Evolutionary conservation across 2,888 invertebrate species (phyloP).

Genomic region (Trichopria drosophilae): DNA sequence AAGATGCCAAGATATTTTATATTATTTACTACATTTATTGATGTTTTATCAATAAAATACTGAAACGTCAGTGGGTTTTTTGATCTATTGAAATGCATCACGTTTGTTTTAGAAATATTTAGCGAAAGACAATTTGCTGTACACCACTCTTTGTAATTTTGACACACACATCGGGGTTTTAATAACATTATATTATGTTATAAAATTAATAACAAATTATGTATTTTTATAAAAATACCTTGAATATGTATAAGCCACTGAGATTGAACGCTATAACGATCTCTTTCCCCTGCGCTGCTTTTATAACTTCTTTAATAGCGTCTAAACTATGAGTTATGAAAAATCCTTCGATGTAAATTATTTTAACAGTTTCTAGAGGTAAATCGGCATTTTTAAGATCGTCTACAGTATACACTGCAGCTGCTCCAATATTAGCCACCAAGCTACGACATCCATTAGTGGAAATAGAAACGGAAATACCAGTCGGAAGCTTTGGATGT

Average conservation of each 20-base stretch:
- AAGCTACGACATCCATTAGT: slow-evolving; percentile 50
- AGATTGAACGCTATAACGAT: slow-evolving; percentile 55
- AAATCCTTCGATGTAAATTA: slow-evolving; percentile 57
- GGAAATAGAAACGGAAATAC: slow-evolving; percentile 52
- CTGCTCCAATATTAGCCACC: slow-evolving; percentile 55
- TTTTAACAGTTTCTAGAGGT: slow-evolving; percentile 44
- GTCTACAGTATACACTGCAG: slow-evolving; percentile 48
- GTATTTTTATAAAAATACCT: slow-evolving; percentile 36
- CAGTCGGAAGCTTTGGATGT: slow-evolving; percentile 51
- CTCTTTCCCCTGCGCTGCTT: slow-evolving; percentile 46
- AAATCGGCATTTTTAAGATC: slow-evolving; percentile 42
- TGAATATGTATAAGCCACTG: slow-evolving; percentile 53
- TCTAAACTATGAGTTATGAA: slow-evolving; percentile 55
- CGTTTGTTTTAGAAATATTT: too few relatives aligned
- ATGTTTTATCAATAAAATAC: too few relatives aligned
- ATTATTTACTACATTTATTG: too few relatives aligned
- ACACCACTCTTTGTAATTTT: too few relatives aligned
- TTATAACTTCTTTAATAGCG: slow-evolving; percentile 50
- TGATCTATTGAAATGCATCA: too few relatives aligned
- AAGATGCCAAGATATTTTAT: too few relatives aligned
- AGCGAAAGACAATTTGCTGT: too few relatives aligned
- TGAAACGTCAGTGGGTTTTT: too few relatives aligned
- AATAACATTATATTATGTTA: slow-evolving; percentile 5
- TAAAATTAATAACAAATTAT: neutral
- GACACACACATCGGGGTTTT: too few relatives aligned